Conservation (phyloP, 2,113 vertebrate genomes). For the Eubucco bourcierii region DNA sequence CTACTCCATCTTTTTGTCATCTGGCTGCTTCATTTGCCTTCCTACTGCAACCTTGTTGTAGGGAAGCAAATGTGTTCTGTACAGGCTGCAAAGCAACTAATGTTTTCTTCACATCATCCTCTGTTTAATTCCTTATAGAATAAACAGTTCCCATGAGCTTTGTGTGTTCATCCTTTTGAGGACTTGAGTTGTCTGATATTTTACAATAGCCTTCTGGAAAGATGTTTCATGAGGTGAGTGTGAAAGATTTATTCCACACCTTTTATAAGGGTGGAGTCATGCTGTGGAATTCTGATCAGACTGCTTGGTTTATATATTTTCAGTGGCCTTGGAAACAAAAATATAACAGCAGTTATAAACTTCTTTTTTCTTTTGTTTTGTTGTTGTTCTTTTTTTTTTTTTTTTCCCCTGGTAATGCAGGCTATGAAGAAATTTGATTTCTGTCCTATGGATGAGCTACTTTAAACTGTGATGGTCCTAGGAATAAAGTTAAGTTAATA, state of each 20-base stretch:
- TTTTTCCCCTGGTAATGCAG: background rate
- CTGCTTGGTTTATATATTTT: background rate
- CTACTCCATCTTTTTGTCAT: background rate
- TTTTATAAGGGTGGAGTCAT: background rate
- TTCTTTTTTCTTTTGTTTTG: background rate
- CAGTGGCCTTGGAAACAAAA: conserved; percentile 18
- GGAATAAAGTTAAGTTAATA: background rate
- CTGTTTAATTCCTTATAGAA: background rate
- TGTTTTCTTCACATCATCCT: background rate
- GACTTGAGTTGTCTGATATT: background rate
- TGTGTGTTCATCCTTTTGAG: background rate
- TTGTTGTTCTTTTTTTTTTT: no score
- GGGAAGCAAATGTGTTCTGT: background rate
- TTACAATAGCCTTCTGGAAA: background rate
- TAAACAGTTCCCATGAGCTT: background rate
- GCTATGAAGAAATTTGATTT: background rate
- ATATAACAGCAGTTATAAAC: background rate
- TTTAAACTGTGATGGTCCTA: background rate
- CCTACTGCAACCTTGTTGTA: background rate
- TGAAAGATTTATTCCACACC: background rate
- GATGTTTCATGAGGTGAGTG: background rate
- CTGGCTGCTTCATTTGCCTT: conserved; percentile 2
- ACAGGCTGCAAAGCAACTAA: background rate
- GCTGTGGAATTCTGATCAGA: background rate
- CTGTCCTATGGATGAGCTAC: background rate